Conservation (phyloP, 2,113 vertebrate genomes). For the Lophochroa leadbeateri region DNA sequence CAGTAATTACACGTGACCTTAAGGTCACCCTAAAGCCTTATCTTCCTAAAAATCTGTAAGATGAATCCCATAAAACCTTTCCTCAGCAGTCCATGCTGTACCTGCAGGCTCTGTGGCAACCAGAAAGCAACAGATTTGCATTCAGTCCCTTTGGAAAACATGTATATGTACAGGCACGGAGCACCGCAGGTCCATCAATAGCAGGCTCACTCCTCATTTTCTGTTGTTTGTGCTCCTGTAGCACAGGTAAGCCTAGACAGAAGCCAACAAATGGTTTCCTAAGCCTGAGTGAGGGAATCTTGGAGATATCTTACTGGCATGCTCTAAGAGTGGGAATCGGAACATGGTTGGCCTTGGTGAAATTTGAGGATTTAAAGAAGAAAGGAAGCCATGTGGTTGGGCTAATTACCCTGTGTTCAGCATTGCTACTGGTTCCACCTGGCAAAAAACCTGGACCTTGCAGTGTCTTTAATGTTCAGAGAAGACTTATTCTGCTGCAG, state of each 20-base stretch:
- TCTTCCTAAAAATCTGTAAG: neutral
- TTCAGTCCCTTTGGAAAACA: neutral
- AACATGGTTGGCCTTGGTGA: neutral
- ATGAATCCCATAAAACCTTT: accelerated
- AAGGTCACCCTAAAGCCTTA: neutral
- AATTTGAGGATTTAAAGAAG: neutral
- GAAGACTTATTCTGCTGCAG: neutral
- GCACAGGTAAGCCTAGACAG: neutral
- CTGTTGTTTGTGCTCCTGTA: neutral
- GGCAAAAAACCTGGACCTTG: neutral
- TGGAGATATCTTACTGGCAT: neutral
- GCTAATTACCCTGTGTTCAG: neutral
- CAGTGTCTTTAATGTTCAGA: neutral
- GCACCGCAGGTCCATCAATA: neutral
- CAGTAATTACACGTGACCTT: neutral
- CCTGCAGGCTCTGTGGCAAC: neutral
- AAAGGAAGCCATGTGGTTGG: neutral
- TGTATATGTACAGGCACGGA: neutral
- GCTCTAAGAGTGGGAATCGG: neutral
- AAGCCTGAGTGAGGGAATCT: neutral
- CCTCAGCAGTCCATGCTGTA: neutral
- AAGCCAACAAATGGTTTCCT: neutral
- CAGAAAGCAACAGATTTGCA: neutral
- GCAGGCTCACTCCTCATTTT: neutral
- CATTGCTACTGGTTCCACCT: neutral